Conservation (phyloP, 2,797 vertebrate species). For the Nannoperca australis region DNA sequence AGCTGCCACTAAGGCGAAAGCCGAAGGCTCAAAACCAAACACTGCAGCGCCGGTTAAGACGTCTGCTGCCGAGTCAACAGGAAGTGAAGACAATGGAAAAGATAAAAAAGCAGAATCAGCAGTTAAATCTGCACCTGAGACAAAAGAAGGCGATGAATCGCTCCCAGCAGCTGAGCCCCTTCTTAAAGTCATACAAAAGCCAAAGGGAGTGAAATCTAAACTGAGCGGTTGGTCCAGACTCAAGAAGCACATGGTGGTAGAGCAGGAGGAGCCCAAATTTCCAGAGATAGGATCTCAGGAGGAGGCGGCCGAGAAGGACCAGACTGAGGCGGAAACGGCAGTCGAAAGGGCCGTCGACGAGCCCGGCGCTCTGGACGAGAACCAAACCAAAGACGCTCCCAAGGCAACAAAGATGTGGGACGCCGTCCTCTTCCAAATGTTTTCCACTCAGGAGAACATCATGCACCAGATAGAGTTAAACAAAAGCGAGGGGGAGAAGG, state of each 20-base stretch:
- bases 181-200: constrained; percentile 78
- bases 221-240: constrained; percentile 92
- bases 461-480: constrained; percentile 84
- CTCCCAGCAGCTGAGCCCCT: constrained; percentile 67
- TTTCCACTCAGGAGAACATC: constrained; percentile 85
- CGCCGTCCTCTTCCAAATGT: constrained; percentile 92
- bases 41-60: constrained; percentile 18
- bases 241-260: constrained; percentile 92
- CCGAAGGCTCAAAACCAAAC: constrained; percentile 32
- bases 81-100: constrained; percentile 47
- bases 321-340: constrained; percentile 38
- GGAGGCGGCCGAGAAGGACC: constrained; percentile 51
- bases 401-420: constrained; percentile 93
- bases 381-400: constrained; percentile 67
- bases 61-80: constrained; percentile 36
- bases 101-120: constrained; percentile 39
- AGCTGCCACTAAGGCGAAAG: constrained; percentile 44
- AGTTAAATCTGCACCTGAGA: constrained; percentile 42
- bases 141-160: constrained; percentile 46
- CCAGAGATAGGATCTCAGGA: constrained; percentile 71
- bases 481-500: constrained; percentile 71
- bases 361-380: constrained; percentile 10
- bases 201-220: constrained; percentile 80
- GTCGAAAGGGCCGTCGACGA: constrained; percentile 29
- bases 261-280: constrained; percentile 84